Evolutionary conservation across 2,888 invertebrate genomes (phyloP), one percentile per base, ranked within the genome.

Genomic region (Dusona sp.): DNA sequence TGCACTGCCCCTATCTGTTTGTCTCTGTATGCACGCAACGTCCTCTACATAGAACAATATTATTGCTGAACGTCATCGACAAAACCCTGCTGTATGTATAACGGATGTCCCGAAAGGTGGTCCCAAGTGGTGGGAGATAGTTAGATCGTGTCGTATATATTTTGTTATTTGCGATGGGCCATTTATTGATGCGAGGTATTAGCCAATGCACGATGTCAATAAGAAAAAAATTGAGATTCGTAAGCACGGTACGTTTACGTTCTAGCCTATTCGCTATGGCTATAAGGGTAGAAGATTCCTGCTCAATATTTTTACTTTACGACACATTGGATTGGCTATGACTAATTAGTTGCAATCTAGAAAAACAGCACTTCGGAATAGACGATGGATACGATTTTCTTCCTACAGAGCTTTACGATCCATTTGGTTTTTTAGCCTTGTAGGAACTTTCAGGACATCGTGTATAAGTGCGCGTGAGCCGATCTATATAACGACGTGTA

Each of bases 21-120:
- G 42, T 67, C 13, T 29, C 3, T 8, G 19, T 45, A 16, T 7
- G 22, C 25, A 19, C 7, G 19, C 19, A 25, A 4, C 9, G 16
- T 45, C n/a, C 75, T 45, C 54, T 64, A 25, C 42, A 25, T 22
- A 25, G 61, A 4, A 29, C 19, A 61, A 25, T 19, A 25, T 42
- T 42, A 29, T 75, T 38, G 57, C 36, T 16, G 19, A 73, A 57
- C 57, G n/a, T 38, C 57, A 57, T 73, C 73, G 57, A 73, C 51
- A n/a, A 33, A n/a, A 45, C 45, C 0, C 68, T 45, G 45, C n/a
- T 38, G 22, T 3, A 48, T 48, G 48, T 48, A 48, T 19, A 48
- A n/a, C 19, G 48, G 48, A 48, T 48, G 48, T 48, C 48, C 48
- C 48, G 2, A 48, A 48, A 48, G 48, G 19, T 48, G 19, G 7